Evolutionary conservation across 2,888 invertebrate species (phyloP), one percentile per base, ranked within the genome.

Genomic region (Furcula furcula): DNA sequence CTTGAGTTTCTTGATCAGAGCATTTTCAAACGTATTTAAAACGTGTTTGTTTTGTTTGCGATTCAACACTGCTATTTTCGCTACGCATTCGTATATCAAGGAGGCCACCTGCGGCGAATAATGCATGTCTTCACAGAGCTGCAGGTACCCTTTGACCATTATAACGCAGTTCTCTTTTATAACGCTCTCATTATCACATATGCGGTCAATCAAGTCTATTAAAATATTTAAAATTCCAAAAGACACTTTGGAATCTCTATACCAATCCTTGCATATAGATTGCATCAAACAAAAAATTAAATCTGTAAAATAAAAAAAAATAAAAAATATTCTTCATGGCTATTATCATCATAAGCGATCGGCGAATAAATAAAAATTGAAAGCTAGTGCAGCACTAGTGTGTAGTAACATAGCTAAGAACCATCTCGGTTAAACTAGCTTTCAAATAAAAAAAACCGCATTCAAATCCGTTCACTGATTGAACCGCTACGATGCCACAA

Each of bases 101-200:
- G 71, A 80, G 1, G 78, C 82, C 1, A 85, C 76, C 18, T 60
- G 50, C 0, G 86, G 79, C 1, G 87, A 76, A 36, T 88, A 89
- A 46, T 69, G 79, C 31, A 65, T 52, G 13, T 77, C 78, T 25
- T 73, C 66, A 45, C 81, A 80, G 13, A 84, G 65, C 13, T 73
- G 68, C 27, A 87, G 55, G 41, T 83, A 88, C 30, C 86, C 73
- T 36, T 65, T 76, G 4, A 89, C 62, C 84, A 88, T 86, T 16
- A 89, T 88, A 22, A 69, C 55, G 53, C 86, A 83, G 55, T 89
- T 89, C 26, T 78, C 70, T 40, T 71, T 78, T 46, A 74, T 72
- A 5, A 62, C 63, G 29, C 56, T 65, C 10, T 76, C 70, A 11
- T 63, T 50, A 3, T 48, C 31, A 75, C 79, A 82, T 18, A 88